A percentile compares a stretch with the other conserved stretches of the same genome.
phyloP scores from a whole-genome alignment of 2,888 invertebrate species.

The Leptopterna dolabrata region DNA sequence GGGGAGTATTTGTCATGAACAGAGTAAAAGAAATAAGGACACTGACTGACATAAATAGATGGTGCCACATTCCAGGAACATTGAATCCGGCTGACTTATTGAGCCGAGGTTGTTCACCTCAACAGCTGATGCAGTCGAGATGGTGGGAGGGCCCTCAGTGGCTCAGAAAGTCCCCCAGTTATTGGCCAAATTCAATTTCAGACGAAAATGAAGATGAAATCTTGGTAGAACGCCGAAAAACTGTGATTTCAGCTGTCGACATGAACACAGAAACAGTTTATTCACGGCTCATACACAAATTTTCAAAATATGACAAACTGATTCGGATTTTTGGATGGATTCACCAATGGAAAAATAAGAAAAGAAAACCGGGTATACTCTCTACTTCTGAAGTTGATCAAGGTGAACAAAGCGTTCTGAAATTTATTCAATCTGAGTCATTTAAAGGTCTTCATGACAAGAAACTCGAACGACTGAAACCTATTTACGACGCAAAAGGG shows the following conservation, averaged over 20 bases:
- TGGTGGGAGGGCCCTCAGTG: conserved; percentile 14
- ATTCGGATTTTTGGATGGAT: too few relatives aligned
- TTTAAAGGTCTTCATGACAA: too few relatives aligned
- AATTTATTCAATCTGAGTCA: too few relatives aligned
- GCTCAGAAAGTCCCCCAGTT: not conserved
- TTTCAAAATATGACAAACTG: not conserved
- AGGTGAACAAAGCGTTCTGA: not conserved
- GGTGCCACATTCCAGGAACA: too few relatives aligned
- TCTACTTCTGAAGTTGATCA: not conserved
- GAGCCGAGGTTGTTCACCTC: too few relatives aligned
- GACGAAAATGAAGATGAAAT: too few relatives aligned
- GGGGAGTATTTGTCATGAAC: too few relatives aligned
- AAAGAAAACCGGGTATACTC: not conserved
- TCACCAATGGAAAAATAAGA: not conserved
- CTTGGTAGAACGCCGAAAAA: not conserved
- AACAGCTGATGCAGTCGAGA: too few relatives aligned
- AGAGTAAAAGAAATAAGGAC: not conserved
- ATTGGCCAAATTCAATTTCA: not conserved
- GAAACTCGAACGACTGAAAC: conserved; percentile 13
- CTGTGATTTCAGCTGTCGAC: too few relatives aligned
- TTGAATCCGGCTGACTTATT: too few relatives aligned
- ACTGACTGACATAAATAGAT: not conserved
- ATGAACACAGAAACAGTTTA: not conserved
- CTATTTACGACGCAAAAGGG: not conserved
- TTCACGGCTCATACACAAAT: too few relatives aligned